A percentile compares a stretch with the other conserved stretches of the same genome.
Conservation (phyloP, 2,113 vertebrate species). For the Pardalotus punctatus region DNA sequence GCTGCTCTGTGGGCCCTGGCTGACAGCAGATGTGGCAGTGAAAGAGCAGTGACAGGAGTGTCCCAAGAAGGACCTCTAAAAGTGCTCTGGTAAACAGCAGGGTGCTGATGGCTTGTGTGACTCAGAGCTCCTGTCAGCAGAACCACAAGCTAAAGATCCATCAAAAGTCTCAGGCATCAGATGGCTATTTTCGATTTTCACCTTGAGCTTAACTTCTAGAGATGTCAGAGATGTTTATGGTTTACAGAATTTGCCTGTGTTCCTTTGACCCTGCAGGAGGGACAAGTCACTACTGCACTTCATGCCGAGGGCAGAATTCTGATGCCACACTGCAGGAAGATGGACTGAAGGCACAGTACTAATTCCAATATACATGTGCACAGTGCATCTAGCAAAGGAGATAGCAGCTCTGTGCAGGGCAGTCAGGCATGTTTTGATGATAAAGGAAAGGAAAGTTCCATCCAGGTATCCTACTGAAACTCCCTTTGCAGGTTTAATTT, state of each 20-base stretch:
- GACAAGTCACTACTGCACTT: neutral
- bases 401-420: neutral
- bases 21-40: neutral
- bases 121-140: neutral
- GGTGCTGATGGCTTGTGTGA: neutral
- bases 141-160: neutral
- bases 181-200: conserved; percentile 11
- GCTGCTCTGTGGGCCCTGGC: neutral
- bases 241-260: neutral
- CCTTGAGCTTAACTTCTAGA: neutral
- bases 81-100: neutral
- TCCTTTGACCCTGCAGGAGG: neutral
- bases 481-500: neutral
- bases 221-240: neutral
- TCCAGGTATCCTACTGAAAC: neutral
- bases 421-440: neutral
- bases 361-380: neutral
- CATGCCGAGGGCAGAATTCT: neutral
- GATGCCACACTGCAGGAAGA: neutral
- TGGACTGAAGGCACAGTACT: neutral
- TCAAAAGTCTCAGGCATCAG: neutral
- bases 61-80: neutral
- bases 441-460: neutral
- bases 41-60: neutral
- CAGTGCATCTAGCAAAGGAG: neutral